Percentiles rank a stretch among this genome's conserved stretches.
Conservation (phyloP, 2,113 vertebrate species). For the Origma solitaria region DNA sequence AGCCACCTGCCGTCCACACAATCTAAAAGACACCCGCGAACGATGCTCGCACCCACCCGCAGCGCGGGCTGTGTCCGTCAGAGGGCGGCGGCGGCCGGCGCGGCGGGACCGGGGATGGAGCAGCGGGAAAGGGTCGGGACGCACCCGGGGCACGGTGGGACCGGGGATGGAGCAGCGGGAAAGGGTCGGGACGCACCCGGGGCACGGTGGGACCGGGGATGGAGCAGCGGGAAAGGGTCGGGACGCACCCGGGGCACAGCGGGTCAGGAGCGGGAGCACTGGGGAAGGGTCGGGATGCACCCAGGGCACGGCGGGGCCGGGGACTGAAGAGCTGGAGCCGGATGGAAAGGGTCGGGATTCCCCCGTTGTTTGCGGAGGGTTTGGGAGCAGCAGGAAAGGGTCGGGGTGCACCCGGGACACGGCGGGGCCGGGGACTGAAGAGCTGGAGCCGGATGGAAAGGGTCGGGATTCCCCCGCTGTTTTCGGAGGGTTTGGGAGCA, state of each 20-base stretch:
- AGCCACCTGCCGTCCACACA: not conserved
- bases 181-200: too few relatives aligned
- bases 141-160: not conserved
- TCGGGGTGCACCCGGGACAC: not conserved
- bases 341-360: not conserved
- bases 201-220: too few relatives aligned
- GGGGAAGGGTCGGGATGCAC: too few relatives aligned
- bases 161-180: not conserved
- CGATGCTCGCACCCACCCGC: not conserved
- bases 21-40: not conserved
- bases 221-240: too few relatives aligned
- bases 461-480: too few relatives aligned
- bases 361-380: too few relatives aligned
- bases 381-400: too few relatives aligned
- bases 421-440: not conserved
- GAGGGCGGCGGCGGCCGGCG: slow-evolving; percentile 31
- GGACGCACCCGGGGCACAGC: too few relatives aligned
- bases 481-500: not conserved
- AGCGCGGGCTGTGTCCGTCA: not conserved
- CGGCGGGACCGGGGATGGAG: not conserved
- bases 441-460: not conserved
- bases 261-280: not conserved
- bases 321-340: not conserved
- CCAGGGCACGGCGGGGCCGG: not conserved
- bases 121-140: not conserved